Evolutionary conservation across 2,113 vertebrate genomes (phyloP), one percentile per base, ranked within the genome.

Genomic region (Martes martes): DNA sequence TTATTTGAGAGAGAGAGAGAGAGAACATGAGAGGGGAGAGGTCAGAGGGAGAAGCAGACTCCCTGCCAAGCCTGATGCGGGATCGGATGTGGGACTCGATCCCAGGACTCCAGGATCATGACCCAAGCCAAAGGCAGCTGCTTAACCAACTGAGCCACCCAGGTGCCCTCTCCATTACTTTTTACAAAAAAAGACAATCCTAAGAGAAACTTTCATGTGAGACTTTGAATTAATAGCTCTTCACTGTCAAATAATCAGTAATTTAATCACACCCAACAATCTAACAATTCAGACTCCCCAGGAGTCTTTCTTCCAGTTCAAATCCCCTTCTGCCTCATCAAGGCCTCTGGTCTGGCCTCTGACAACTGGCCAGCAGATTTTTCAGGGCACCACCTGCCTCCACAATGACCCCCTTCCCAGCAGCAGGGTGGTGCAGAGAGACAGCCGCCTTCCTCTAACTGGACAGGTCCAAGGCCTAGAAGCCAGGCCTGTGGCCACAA

Each of bases 211-310:
- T 92, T 92, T 92, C n/a, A 39, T 93, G 28, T 26, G 24, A 42
- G 16, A 80, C 69, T 98, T 96, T 65, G 36, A 95, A 79, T 92
- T 74, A 79, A 57, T 31, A 94, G n/a, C 39, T 96, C n/a, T 52
- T 90, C 47, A 88, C 28, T 39, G 24, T 88, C 45, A 83, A 94
- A 80, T 67, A 92, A 89, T 63, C 89, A 92, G 45, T 50, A 92
- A 83, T 61, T 89, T 61, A 80, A 88, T 93, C 67, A 92, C 69
- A 67, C 42, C 50, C 84, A 86, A 61, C 11, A 31, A 39, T 31
- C 18, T 71, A 83, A 94, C 74, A 93, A 81, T 36, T 69, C 55
- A 42, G 61, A 94, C 21, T 65, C 28, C 73, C 36, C 39, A 31
- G 59, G 31, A 94, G 71, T 89, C 90, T 86, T 65, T 78, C 52